Conservation (phyloP, 2,113 vertebrate genomes). For the Pseudopodoces humilis region DNA sequence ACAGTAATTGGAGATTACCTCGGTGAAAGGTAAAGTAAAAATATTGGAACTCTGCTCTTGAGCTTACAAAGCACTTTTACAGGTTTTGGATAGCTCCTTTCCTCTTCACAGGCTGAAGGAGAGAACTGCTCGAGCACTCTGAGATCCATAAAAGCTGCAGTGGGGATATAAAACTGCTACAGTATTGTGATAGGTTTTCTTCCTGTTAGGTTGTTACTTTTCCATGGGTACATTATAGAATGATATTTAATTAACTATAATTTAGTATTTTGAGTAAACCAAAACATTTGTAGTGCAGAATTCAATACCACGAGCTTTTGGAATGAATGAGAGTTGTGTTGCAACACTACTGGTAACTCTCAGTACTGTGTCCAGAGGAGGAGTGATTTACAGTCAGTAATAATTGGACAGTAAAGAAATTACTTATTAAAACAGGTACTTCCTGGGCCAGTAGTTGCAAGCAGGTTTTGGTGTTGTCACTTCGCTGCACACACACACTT, state of each 20-base stretch:
- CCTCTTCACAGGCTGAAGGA: not conserved
- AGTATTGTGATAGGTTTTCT: not conserved
- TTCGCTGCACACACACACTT: not conserved
- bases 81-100: not conserved
- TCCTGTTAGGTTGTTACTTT: not conserved
- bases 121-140: rapidly evolving
- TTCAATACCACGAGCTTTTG: not conserved
- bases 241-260: not conserved
- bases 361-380: not conserved
- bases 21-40: constrained; percentile 86
- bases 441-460: not conserved
- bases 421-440: not conserved
- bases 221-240: not conserved
- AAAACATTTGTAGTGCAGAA: not conserved
- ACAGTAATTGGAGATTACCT: constrained; percentile 97
- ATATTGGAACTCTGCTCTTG: not conserved
- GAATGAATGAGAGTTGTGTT: not conserved
- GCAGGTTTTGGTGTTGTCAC: not conserved
- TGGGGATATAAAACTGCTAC: not conserved
- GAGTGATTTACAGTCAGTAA: not conserved
- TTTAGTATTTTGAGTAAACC: not conserved
- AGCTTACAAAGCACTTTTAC: not conserved
- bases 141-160: not conserved
- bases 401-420: not conserved
- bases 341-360: not conserved